Evolutionary conservation across 2,888 invertebrate genomes (phyloP).

Genomic region (Pherbina coryleti): DNA sequence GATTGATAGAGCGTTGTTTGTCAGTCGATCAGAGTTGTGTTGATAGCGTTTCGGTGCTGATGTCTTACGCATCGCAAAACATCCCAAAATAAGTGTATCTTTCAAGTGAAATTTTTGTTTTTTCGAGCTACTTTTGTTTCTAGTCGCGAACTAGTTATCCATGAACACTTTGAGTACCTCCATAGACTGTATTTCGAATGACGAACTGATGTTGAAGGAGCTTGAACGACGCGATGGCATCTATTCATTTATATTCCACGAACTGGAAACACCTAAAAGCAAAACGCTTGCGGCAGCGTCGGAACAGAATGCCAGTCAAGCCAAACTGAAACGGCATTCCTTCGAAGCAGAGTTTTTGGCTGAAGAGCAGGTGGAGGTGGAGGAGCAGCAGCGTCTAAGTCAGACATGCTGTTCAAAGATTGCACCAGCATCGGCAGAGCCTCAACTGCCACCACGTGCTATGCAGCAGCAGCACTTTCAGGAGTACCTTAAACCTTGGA

Average conservation of each 20-base stretch:
- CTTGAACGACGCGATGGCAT: constrained; percentile 52
- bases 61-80: background rate
- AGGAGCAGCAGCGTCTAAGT: background rate
- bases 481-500: constrained; percentile 45
- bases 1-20: background rate
- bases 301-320: background rate
- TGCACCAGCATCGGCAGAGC: background rate
- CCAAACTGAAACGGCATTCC: background rate
- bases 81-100: background rate
- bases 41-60: background rate
- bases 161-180: constrained; percentile 17
- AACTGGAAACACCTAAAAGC: constrained; percentile 44
- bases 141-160: background rate
- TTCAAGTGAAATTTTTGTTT: too few species aligned
- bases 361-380: background rate
- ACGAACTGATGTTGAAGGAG: constrained; percentile 51
- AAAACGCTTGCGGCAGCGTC: background rate
- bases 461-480: background rate
- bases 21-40: background rate
- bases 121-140: background rate
- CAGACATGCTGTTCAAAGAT: background rate
- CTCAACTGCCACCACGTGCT: background rate
- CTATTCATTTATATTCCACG: constrained; percentile 53
- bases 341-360: background rate
- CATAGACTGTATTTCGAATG: constrained; percentile 23